Evolutionary conservation across 2,113 vertebrate species (phyloP).

Genomic region (Hemibagrus wyckioides): DNA sequence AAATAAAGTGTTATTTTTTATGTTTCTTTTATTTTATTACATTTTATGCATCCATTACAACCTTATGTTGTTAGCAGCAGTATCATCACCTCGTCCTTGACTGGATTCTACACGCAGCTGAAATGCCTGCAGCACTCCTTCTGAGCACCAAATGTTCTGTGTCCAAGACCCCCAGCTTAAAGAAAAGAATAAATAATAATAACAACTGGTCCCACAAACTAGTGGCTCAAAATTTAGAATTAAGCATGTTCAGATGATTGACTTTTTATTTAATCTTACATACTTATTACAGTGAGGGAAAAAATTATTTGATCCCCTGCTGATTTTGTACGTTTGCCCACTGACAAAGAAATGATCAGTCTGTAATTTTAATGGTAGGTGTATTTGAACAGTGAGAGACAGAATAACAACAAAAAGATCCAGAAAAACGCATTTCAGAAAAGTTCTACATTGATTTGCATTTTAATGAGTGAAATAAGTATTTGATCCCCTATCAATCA

Average conservation of each 20-base stretch:
- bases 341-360: too few relatives aligned
- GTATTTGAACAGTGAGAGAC: too few relatives aligned
- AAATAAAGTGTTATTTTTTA: neutral
- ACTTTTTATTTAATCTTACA: neutral
- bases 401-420: too few relatives aligned
- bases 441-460: too few relatives aligned
- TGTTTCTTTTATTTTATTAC: neutral
- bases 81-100: neutral
- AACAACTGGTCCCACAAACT: neutral
- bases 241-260: neutral
- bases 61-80: conserved; percentile 34
- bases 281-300: too few relatives aligned
- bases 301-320: too few relatives aligned
- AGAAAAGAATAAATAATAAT: neutral
- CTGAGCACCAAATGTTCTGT: neutral
- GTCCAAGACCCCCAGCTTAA: neutral
- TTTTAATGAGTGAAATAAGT: too few relatives aligned
- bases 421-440: too few relatives aligned
- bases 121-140: neutral
- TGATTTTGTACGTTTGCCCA: too few relatives aligned
- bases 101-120: neutral
- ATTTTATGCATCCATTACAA: too few relatives aligned
- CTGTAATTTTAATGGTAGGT: too few relatives aligned
- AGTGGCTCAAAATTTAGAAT: neutral
- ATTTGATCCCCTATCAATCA: too few relatives aligned